These are phyloP conservation scores for Notothenia coriiceps DNA, from an alignment of 2,113 vertebrate genomes.

Conservation along the genomic window DNA sequence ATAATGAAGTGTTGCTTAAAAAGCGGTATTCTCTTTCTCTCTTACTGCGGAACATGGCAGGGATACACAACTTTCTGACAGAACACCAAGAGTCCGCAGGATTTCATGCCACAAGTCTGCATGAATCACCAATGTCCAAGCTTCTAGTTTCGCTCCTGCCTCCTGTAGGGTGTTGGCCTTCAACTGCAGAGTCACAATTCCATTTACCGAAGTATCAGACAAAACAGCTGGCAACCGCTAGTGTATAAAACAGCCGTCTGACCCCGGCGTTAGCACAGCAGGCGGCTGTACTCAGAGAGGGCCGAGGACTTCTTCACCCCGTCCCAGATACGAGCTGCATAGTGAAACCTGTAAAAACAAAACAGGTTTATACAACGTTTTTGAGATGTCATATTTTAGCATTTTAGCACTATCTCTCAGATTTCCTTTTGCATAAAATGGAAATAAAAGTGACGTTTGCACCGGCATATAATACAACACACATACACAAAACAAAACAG, in stretches of 20 bases:
- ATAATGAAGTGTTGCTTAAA: not conserved
- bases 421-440: no score
- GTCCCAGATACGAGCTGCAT: constrained; percentile 93
- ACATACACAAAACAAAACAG: no score
- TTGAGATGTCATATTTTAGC: no score
- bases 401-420: no score
- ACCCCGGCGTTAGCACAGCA: constrained; percentile 82
- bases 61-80: not conserved
- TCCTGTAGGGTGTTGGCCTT: not conserved
- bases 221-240: not conserved
- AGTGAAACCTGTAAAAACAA: constrained; percentile 88
- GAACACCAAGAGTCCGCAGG: not conserved
- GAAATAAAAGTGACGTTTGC: no score
- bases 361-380: not conserved
- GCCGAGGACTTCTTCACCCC: constrained; percentile 93
- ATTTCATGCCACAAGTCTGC: not conserved
- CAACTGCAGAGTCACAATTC: not conserved
- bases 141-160: not conserved
- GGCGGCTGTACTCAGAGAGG: constrained; percentile 91
- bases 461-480: no score
- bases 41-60: not conserved
- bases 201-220: no score
- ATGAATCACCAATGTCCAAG: not conserved
- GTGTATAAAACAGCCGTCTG: not conserved
- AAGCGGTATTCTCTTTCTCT: not conserved